These are phyloP conservation scores for Pipistrellus kuhlii DNA, from an alignment of 2,797 vertebrate species.

Conservation along the genomic window DNA sequence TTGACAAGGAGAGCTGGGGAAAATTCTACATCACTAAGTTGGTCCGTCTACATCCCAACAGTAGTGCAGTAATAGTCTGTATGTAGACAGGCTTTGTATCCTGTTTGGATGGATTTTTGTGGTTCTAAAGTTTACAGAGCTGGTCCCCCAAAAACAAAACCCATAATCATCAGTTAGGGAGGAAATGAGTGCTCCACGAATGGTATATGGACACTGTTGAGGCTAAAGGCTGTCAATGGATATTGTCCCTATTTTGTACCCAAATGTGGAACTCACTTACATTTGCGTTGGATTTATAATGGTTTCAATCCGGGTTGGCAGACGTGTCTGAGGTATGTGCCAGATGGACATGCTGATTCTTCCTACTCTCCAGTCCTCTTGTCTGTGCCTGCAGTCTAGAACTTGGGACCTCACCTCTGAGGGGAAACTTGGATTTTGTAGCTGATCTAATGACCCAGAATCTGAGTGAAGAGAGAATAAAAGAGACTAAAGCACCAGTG, in stretches of 20 bases:
- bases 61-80: background rate
- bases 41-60: background rate
- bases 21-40: background rate
- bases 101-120: background rate
- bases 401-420: background rate
- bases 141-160: background rate
- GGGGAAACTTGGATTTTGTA: background rate
- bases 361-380: background rate
- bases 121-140: background rate
- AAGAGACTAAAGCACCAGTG: background rate
- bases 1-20: background rate
- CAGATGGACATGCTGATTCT: background rate
- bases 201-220: background rate
- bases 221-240: background rate
- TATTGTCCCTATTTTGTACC: background rate
- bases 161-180: background rate
- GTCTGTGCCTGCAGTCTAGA: background rate
- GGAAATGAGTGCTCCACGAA: background rate
- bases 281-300: background rate
- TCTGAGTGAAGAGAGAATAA: background rate
- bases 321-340: background rate
- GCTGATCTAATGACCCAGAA: background rate
- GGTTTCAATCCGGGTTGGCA: background rate
- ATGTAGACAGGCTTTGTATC: background rate
- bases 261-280: background rate